A percentile compares a stretch with the other conserved stretches of the same genome.
Conservation (phyloP, 2,113 vertebrate species). For the Rafetus swinhoei region DNA sequence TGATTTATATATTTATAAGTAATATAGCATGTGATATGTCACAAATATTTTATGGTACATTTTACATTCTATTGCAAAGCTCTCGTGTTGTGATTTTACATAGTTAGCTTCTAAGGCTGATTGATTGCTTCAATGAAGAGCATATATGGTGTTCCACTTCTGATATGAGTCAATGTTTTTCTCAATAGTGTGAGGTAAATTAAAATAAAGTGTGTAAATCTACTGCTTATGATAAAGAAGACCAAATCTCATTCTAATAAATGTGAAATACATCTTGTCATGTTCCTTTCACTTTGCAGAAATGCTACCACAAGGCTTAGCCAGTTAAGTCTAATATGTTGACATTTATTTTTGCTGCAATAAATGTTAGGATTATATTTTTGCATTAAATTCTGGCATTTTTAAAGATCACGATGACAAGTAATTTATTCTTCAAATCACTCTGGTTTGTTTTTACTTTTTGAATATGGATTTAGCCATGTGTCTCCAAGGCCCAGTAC, state of each 20-base stretch:
- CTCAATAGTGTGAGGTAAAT: constrained; percentile 77
- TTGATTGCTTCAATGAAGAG: constrained; percentile 70
- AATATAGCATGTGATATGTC: background rate
- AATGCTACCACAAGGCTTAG: constrained; percentile 82
- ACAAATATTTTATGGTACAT: constrained; percentile 54
- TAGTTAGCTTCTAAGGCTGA: constrained; percentile 76
- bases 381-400: constrained; percentile 87
- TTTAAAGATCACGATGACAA: constrained; percentile 88
- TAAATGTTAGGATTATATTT: constrained; percentile 89
- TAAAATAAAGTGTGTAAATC: constrained; percentile 85
- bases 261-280: constrained; percentile 83
- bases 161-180: constrained; percentile 78
- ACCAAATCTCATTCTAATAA: constrained; percentile 81
- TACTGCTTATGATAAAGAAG: constrained; percentile 82
- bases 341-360: constrained; percentile 87
- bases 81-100: constrained; percentile 67
- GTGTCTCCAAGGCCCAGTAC: constrained; percentile 81
- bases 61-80: constrained; percentile 60
- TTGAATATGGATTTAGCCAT: constrained; percentile 82
- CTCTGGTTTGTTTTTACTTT: constrained; percentile 82
- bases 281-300: constrained; percentile 80
- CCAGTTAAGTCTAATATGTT: constrained; percentile 86
- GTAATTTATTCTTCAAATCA: constrained; percentile 87
- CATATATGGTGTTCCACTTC: constrained; percentile 64
- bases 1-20: background rate